A percentile compares a stretch with the other conserved stretches of the same genome.
Conservation (phyloP, 2,888 invertebrate genomes). For the Rhamnusium bicolor region DNA sequence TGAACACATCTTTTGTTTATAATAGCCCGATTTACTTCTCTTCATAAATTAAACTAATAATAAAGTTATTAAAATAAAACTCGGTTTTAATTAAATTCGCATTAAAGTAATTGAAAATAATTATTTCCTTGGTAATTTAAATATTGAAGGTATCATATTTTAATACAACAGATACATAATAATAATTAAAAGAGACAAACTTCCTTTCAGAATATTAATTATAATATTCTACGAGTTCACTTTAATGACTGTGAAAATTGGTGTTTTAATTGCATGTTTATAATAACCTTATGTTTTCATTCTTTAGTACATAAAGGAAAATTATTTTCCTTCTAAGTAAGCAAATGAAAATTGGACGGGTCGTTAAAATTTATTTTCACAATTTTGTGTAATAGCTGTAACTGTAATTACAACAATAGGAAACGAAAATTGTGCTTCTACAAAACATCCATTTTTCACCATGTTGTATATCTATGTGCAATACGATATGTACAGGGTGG, state of each 20-base stretch:
- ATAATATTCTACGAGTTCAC: background rate
- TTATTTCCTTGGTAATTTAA: background rate
- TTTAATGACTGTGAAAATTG: background rate
- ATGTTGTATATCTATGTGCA: no score
- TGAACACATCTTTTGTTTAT: no score
- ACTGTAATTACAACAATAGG: background rate
- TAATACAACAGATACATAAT: background rate
- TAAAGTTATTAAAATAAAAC: background rate
- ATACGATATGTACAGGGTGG: no score
- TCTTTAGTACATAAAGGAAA: background rate
- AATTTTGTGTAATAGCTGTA: background rate
- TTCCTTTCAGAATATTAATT: background rate
- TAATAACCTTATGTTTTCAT: background rate
- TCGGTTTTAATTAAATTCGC: background rate
- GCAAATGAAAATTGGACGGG: background rate
- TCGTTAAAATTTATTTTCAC: background rate
- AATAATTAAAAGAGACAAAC: background rate
- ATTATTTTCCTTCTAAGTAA: background rate
- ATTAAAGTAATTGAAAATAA: background rate
- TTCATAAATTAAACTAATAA: background rate
- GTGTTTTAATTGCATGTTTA: background rate
- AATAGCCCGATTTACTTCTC: no score
- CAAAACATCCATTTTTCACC: no score
- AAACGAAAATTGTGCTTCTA: no score
- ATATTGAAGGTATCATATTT: background rate